Percentiles rank a stretch among this genome's conserved stretches.
Conservation (phyloP, 1,140 invertebrate genomes). For the Hyles vespertilio region DNA sequence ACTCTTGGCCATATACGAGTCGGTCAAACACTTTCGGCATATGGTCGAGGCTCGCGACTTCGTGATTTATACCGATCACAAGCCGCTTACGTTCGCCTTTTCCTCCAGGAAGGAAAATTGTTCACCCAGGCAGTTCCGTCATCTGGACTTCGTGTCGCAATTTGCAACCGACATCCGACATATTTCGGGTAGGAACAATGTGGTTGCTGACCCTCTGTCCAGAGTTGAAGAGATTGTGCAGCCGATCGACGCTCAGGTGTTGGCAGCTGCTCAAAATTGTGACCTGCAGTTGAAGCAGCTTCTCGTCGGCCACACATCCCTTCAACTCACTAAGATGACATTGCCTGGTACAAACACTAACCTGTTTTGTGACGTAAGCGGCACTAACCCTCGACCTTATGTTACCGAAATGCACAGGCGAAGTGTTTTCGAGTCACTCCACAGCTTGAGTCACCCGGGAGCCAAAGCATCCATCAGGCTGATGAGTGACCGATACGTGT, state of each 20-base stretch:
- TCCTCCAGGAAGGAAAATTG: too few species aligned
- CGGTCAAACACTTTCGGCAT: constrained; percentile 18
- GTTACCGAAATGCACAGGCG: too few species aligned
- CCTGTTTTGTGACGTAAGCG: neutral
- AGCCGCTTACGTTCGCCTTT: too few species aligned
- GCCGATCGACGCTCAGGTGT: neutral
- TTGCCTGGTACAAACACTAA: neutral
- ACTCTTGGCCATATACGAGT: constrained; percentile 23
- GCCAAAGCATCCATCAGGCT: neutral
- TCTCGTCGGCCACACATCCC: neutral
- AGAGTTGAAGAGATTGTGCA: too few species aligned
- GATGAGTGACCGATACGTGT: neutral
- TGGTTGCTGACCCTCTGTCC: too few species aligned
- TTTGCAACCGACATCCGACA: too few species aligned
- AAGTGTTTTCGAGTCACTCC: neutral
- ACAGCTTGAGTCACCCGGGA: neutral
- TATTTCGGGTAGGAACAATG: too few species aligned
- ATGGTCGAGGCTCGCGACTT: constrained; percentile 31
- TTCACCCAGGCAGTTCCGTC: too few species aligned
- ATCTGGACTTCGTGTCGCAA: too few species aligned
- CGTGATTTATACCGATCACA: constrained; percentile 18
- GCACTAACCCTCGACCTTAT: too few species aligned
- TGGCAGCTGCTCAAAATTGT: neutral
- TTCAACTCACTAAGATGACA: neutral
- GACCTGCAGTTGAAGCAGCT: neutral